Evolutionary conservation across 2,113 vertebrate genomes (phyloP), one percentile per base, ranked within the genome.

Genomic region (Gambusia holbrooki): DNA sequence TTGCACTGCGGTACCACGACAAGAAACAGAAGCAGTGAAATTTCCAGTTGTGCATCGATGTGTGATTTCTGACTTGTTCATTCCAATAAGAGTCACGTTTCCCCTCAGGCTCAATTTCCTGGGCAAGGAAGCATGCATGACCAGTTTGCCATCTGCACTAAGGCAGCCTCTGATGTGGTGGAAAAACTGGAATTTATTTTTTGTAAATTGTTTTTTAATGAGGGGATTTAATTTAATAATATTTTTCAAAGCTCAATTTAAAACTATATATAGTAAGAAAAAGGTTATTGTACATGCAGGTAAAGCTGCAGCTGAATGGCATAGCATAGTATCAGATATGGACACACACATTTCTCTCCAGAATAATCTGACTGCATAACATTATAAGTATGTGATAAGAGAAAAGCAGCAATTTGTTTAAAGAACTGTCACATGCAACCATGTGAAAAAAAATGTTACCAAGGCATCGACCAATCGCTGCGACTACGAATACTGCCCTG

Each of bases 11-110:
- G 72, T 5, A 37, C 80, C 73, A 79, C 22, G 77, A 87, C 35
- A 70, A 72, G 71, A 84, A 76, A 69, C 79, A 73, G 62, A 80
- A 62, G 82, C 78, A 79, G 35, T 0, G 58, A 69, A 40, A 67
- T 75, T 79, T 86, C 86, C 87, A 77, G 77, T 87, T 87, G 87
- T 79, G 83, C 81, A 48, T 80, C 84, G 62, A 69, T 74, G 76
- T 54, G 74, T 54, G 48, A 54, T 85, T 80, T 89, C 80, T 68
- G 63, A 67, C 83, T 51, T 69, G 77, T 66, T 74, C 28, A 3
- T 45, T 67, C 60, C 5, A 62, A 68, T 83, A 30, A 25, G 45
- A 79, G 71, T 71, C 77, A 74, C 82, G 69, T 80, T 13, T 76
- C 75, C 45, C 77, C 61, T 1, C 64, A 30, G 62, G 80, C 69